phyloP scores from a whole-genome alignment of 1,140 invertebrate genomes.

The Cotesia typhae region DNA sequence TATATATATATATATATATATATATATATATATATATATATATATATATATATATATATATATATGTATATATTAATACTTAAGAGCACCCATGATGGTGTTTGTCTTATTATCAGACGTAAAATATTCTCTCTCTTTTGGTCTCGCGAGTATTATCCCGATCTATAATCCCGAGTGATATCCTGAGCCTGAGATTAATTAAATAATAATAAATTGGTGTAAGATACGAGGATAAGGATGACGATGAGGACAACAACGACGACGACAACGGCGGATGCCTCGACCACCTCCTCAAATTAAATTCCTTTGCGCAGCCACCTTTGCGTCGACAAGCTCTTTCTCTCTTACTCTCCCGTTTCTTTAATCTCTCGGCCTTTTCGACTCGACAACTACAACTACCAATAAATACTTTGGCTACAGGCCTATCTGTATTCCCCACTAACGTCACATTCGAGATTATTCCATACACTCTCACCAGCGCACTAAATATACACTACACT shows the following conservation, averaged over 20 bases:
- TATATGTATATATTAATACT: constrained; percentile 17
- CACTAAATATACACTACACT: not conserved
- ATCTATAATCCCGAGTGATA: too few relatives aligned
- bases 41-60: constrained; percentile 6
- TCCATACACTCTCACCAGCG: constrained; percentile 20
- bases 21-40: not conserved
- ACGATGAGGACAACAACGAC: not conserved
- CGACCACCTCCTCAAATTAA: constrained; percentile 21
- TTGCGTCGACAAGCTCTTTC: constrained; percentile 6
- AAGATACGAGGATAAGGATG: too few relatives aligned
- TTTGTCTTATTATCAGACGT: not conserved
- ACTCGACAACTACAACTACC: too few relatives aligned
- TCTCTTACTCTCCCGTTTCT: not conserved
- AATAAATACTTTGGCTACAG: too few relatives aligned
- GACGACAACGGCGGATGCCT: constrained; percentile 26
- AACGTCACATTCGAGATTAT: constrained; percentile 24
- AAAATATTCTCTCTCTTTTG: too few relatives aligned
- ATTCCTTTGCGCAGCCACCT: constrained; percentile 23
- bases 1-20: constrained; percentile 12
- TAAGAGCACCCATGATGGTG: too few relatives aligned
- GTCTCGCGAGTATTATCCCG: too few relatives aligned
- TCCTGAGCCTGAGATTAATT: too few relatives aligned
- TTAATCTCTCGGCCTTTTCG: not conserved
- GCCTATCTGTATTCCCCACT: not conserved
- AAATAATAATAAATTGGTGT: too few relatives aligned